Evolutionary conservation across 1,140 invertebrate genomes (phyloP), one percentile per base, ranked within the genome.

Genomic region (Bombus superbus): DNA sequence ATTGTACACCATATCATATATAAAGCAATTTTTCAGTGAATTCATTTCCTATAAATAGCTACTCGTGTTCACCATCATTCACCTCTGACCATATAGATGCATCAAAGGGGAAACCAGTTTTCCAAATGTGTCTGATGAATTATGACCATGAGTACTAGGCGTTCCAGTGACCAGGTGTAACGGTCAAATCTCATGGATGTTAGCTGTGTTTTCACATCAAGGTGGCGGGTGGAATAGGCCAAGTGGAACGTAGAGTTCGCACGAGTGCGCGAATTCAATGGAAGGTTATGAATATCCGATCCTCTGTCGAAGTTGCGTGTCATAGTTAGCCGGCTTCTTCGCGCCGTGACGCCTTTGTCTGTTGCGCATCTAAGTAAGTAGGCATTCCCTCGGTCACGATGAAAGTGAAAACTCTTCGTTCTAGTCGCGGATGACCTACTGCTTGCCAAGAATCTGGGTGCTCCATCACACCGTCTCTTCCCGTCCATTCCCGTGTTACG

Each of bases 401-500:
- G 94, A 95, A 95, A 95, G 94, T 95, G 94, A 94, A 95, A 95
- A 95, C 59, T 78, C 92, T 93, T 91, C 88, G 92, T 88, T 93
- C 88, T 90, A 87, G 89, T 91, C 89, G 91, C 89, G 85, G 88
- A 94, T 94, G 94, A 95, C 94, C 94, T 94, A 94, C 94, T 95
- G 91, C 89, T 92, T 94, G 88, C 90, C 91, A 91, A 90, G 93
- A 95, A 95, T 94, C 94, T 95, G 94, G 94, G 94, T 94, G 93
- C 91, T 88, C 89, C 91, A 84, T 89, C 86, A 84, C 87, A 78
- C 44, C 28, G 81, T 82, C 47, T 73, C 42, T 22, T 73, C 28
- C 42, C 42, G 42, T 32, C 71, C 3, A 47, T 32, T 44, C 71
- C 35, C 11, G 13, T 15, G 71, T n/a, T 11, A 13, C n/a, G 71